Evolutionary conservation across 2,113 vertebrate species (phyloP), one percentile per base, ranked within the genome.

Genomic region (Chrysemys picta): DNA sequence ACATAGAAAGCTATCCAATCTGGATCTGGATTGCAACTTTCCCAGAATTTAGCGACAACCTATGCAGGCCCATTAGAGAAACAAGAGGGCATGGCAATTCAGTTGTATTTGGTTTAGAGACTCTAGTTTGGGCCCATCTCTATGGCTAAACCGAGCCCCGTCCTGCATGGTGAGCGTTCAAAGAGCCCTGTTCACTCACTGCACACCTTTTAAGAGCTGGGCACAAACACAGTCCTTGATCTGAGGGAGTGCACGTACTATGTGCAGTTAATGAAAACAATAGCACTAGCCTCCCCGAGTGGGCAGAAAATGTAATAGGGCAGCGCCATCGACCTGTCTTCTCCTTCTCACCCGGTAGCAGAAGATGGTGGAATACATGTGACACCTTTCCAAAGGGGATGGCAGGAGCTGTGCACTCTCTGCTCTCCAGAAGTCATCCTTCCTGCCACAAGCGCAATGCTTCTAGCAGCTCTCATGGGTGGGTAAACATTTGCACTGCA

Each of bases 121-220:
- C 56, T 94, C 52, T 80, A 49, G n/a, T 31, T 80, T 6, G 4
- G 1, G 0, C 80, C 79, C 78, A 35, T 50, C 8, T 52, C 19
- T 78, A 50, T 92, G 29, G 31, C 16, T 90, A 72, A 86, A 75
- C 21, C 22, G 10, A 80, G 29, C 1, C 5, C 3, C 1, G 7
- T 87, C 90, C 89, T 90, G n/a, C 62, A 22, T 45, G 7, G 2
- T 52, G 13, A 27, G 4, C 52, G 9, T 52, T 52, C 31, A 94
- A 72, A 42, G 83, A 1, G 42, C 6, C 2, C 69, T 1, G 5
- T 87, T 76, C 42, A 47, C 11, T n/a, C 11, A 45, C 8, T 31
- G 57, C 12, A 19, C 0, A 42, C 5, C 3, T n/a, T 88, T 4
- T 1, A 8, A 85, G 29, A 84, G 25, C 2, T 1, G 2, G 57